Base-by-base conservation (phyloP, 2,888 invertebrate species). In the Galeruca laticollis region DNA sequence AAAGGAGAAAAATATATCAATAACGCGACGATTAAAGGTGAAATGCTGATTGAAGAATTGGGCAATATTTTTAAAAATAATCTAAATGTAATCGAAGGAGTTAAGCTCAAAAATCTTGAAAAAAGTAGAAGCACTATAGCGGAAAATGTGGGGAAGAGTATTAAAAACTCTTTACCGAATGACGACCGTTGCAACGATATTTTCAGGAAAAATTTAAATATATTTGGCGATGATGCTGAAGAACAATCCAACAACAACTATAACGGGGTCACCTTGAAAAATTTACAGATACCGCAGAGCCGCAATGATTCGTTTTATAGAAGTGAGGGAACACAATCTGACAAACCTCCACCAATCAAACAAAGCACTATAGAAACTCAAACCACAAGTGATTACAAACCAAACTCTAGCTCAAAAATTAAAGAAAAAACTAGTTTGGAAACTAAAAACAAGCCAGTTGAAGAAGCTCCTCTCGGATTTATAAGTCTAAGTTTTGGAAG, bases 341-440 rank as follows among this genome's bases (percentile, higher is more conserved):
- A 6, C 5, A 26, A 21, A 21, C 13, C n/a, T 43, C 11, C 18
- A 21, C 51, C 51, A 21, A 51, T 51, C 21, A 18, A 11, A 21
- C 51, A 51, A 51, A 51, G 21, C 21, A 51, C 2, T 13, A 51
- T 18, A 11, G 51, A 51, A 51, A 51, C 20, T 11, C 51, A 51
- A 51, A 51, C 51, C 21, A 51, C 8, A 51, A 2, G 10, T 21
- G 20, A 51, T 10, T 11, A 21, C 13, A 51, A 20, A 51, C 21
- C 51, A 1, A 51, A n/a, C 21, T 11, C 18, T 18, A 20, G 4
- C 10, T 51, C 0, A 20, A 51, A 18, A 51, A 51, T 51, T 11
- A 51, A 21, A 21, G 51, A 51, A 18, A 43, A 6, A 43, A 13
- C 6, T 13, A 6, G 6, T 43, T 3, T 13, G n/a, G 4, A 43